A percentile compares a stretch with the other conserved stretches of the same genome.
Conservation (phyloP, 2,888 invertebrate species). For the Tetramorium bicarinatum region DNA sequence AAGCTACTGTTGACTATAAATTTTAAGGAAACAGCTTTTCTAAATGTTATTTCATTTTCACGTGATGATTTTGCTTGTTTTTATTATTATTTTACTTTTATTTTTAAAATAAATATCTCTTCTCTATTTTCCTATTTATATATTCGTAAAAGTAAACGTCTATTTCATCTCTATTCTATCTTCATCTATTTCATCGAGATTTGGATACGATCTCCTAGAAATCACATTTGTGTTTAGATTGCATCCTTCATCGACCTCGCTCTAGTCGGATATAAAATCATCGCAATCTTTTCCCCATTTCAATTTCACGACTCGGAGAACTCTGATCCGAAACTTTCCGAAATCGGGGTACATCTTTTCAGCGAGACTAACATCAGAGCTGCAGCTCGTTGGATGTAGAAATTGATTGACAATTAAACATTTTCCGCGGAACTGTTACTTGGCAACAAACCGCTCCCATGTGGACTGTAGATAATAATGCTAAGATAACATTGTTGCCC, state of each 20-base stretch:
- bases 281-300: constrained; percentile 13
- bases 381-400: not conserved
- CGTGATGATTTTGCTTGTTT: not conserved
- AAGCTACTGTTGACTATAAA: not conserved
- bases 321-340: not conserved
- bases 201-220: not conserved
- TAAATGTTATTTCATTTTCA: not conserved
- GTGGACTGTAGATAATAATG: constrained; percentile 11
- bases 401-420: constrained; percentile 35
- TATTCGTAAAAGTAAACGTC: not conserved
- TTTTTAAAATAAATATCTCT: not conserved
- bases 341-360: not conserved
- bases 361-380: not conserved
- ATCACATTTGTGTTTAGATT: not conserved
- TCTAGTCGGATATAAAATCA: not conserved
- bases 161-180: not conserved
- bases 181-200: not conserved
- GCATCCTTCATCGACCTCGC: constrained; percentile 3
- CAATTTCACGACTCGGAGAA: constrained; percentile 30
- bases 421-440: constrained; percentile 7
- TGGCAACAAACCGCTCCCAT: constrained; percentile 31
- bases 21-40: not conserved
- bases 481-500: constrained; percentile 17
- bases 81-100: not conserved
- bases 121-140: not conserved